Base-by-base conservation (phyloP, 1,140 invertebrate species). In the Cyrtorhinus lividipennis region DNA sequence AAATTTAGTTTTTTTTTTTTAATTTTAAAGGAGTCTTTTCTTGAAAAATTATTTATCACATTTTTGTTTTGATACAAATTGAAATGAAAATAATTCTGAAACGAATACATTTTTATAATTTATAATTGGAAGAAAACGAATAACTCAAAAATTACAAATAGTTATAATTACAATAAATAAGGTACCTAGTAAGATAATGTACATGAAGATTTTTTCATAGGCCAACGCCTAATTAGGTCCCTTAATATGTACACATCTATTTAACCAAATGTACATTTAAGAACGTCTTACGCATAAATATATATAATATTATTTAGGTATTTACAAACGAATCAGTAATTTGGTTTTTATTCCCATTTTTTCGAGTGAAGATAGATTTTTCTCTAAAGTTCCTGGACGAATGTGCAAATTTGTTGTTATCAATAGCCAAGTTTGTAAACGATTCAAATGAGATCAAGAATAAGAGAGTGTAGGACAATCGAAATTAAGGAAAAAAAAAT, bases 201-300 rank as follows among this genome's bases (percentile, higher is more conserved):
- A 38, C 30, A 38, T 8, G 30, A 38, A 38, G 15, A 38, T 8
- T 38, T n/a, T n/a, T n/a, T n/a, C n/a, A n/a, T n/a, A n/a, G n/a
- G n/a, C n/a, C 56, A 59, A 59, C 22, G 56, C 62, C 56, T 59
- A 64, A 18, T 64, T 64, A 61, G 63, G 63, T 64, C 63, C 63
- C 63, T 24, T 30, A 64, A 53, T 64, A 64, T 64, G 22, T 64
- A 64, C 63, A 64, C 44, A 53, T 53, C 12, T 53, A 53, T 53
- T 53, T 22, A 53, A 20, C 8, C 48, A 53, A 12, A 53, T 53
- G 10, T 53, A 53, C 48, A 53, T 15, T 53, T 15, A 38, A 38
- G 30, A 38, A 8, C 30, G 30, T 38, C n/a, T n/a, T n/a, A 8
- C 30, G 30, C 15, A 38, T 38, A 38, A 8, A 8, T 38, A 38